phyloP scores from a whole-genome alignment of 2,113 vertebrate genomes.

The Caranx ignobilis region DNA sequence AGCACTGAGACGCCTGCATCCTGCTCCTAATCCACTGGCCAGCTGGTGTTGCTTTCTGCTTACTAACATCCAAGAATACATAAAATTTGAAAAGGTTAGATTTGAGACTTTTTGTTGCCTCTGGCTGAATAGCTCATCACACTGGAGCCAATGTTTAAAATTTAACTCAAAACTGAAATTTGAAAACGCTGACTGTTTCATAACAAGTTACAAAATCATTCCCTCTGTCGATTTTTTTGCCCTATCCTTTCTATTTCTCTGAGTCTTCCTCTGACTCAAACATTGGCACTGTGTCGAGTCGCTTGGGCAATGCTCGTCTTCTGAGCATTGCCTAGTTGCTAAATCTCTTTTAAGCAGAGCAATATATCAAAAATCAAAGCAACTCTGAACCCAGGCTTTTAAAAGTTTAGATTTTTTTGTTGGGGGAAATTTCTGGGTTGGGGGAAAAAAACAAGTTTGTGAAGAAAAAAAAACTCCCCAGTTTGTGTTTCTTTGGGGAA shows the following conservation, averaged over 20 bases:
- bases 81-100: conserved; percentile 38
- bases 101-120: conserved; percentile 38
- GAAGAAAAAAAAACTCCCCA: conserved; percentile 51
- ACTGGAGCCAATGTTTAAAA: conserved; percentile 39
- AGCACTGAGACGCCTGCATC: conserved; percentile 15
- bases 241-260: not conserved
- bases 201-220: conserved; percentile 53
- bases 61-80: conserved; percentile 40
- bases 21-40: conserved; percentile 16
- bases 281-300: conserved; percentile 29
- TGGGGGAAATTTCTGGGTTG: conserved; percentile 60
- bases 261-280: conserved; percentile 34
- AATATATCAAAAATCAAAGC: conserved; percentile 63
- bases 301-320: conserved; percentile 48
- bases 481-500: conserved; percentile 79
- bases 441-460: conserved; percentile 57
- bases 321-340: conserved; percentile 63
- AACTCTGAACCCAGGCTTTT: conserved; percentile 63
- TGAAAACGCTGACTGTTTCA: conserved; percentile 48
- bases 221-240: not conserved
- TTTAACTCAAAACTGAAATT: conserved; percentile 32
- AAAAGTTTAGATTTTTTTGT: conserved; percentile 72
- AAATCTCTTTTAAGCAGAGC: conserved; percentile 72
- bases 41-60: conserved; percentile 27
- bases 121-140: conserved; percentile 37